A percentile compares a stretch with the other conserved stretches of the same genome.
Conservation (phyloP, 2,888 invertebrate species). For the Stratiomys singularior region DNA sequence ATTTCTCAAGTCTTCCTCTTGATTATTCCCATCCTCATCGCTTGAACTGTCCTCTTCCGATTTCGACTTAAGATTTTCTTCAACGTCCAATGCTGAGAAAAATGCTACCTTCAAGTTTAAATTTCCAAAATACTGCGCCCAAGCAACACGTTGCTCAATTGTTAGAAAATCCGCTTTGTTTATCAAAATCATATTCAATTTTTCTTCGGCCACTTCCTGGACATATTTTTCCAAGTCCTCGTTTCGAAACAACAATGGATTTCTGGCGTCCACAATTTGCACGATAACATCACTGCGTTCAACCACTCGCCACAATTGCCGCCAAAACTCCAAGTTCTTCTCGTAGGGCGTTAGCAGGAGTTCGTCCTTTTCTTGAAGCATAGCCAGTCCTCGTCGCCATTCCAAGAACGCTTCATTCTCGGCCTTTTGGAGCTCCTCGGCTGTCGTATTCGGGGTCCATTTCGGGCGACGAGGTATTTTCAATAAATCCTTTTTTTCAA, state of each 20-base stretch:
- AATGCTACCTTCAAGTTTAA: conserved; percentile 82
- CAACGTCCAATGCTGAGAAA: conserved; percentile 84
- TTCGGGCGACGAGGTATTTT: conserved; percentile 88
- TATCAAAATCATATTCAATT: conserved; percentile 84
- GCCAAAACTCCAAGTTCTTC: conserved; percentile 97
- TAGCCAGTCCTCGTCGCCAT: conserved; percentile 88
- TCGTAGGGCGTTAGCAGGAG: conserved; percentile 95
- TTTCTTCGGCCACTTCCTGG: conserved; percentile 76
- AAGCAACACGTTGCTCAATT: conserved; percentile 79
- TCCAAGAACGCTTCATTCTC: conserved; percentile 88
- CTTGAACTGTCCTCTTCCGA: neutral
- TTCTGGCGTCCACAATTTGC: conserved; percentile 96
- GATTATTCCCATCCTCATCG: neutral
- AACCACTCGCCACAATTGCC: conserved; percentile 98
- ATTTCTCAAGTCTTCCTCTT: neutral
- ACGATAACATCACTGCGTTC: conserved; percentile 93
- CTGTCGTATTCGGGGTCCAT: conserved; percentile 80
- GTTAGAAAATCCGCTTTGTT: conserved; percentile 97
- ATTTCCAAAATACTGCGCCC: conserved; percentile 86
- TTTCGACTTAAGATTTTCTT: conserved; percentile 62
- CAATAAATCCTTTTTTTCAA: conserved; percentile 71
- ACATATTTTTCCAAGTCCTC: conserved; percentile 91
- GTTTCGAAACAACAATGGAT: conserved; percentile 93
- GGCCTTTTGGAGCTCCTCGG: conserved; percentile 80
- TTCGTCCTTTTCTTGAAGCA: conserved; percentile 80